Percentiles rank a stretch among this genome's conserved stretches.
Conservation (phyloP, 1,140 invertebrate species). For the Musca domestica region DNA sequence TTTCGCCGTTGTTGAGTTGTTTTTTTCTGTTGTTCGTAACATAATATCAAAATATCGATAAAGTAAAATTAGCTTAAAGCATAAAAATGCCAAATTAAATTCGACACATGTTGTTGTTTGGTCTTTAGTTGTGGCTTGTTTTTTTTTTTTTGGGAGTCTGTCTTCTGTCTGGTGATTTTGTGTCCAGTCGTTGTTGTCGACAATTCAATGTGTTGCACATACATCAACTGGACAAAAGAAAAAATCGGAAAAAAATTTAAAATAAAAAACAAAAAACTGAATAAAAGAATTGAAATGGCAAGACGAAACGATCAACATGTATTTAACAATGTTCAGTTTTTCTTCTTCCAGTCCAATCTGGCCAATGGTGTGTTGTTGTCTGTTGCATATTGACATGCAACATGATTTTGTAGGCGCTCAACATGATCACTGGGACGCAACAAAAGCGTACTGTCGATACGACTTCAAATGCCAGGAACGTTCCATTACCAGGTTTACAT, state of each 20-base stretch:
- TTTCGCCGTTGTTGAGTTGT: background rate
- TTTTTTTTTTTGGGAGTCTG: too few species aligned
- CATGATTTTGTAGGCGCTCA: conserved; percentile 54
- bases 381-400: conserved; percentile 47
- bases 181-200: conserved; percentile 7
- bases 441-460: conserved; percentile 34
- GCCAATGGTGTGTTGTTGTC: conserved; percentile 16
- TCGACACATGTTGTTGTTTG: conserved; percentile 13
- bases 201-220: background rate
- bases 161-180: background rate
- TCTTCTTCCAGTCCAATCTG: background rate
- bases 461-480: too few species aligned
- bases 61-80: conserved; percentile 20
- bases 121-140: too few species aligned
- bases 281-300: background rate
- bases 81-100: conserved; percentile 21
- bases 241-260: background rate
- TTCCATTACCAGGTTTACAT: too few species aligned
- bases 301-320: conserved; percentile 8
- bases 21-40: background rate
- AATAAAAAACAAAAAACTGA: conserved; percentile 32
- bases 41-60: conserved; percentile 8
- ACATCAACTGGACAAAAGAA: conserved; percentile 6
- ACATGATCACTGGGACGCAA: conserved; percentile 50
- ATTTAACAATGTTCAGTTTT: conserved; percentile 8